phyloP scores from a whole-genome alignment of 2,797 vertebrate genomes.

The Lophius americanus region DNA sequence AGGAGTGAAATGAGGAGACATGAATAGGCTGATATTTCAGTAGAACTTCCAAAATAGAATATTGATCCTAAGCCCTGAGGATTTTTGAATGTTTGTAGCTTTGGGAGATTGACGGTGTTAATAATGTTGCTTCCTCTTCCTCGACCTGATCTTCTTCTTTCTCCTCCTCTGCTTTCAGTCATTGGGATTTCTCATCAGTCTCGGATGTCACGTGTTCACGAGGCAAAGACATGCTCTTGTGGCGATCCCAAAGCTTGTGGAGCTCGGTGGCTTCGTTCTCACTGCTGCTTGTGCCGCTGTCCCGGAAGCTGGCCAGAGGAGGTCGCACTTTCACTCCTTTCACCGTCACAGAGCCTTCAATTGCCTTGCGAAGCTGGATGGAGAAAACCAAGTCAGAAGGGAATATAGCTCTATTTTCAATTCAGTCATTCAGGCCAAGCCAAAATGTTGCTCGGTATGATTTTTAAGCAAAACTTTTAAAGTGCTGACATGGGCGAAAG shows the following conservation, averaged over 20 bases:
- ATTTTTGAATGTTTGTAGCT: conserved; percentile 67
- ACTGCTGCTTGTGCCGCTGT: conserved; percentile 91
- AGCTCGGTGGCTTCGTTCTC: conserved; percentile 93
- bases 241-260: conserved; percentile 93
- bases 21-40: conserved; percentile 46
- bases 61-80: conserved; percentile 77
- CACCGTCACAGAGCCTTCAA: conserved; percentile 92
- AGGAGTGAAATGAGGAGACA: conserved; percentile 32
- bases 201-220: conserved; percentile 86
- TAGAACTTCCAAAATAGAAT: conserved; percentile 63
- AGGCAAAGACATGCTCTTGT: conserved; percentile 88
- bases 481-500: too few species aligned
- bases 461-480: not conserved
- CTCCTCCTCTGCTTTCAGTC: conserved; percentile 44
- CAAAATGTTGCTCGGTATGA: accelerated
- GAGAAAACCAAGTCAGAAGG: not conserved
- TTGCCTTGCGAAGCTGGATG: conserved; percentile 91
- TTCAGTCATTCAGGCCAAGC: not conserved
- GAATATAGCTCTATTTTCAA: too few species aligned
- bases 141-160: conserved; percentile 9
- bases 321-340: conserved; percentile 94
- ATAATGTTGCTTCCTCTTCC: conserved; percentile 21
- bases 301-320: conserved; percentile 93
- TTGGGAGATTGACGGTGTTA: conserved; percentile 45
- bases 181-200: conserved; percentile 88